These are phyloP conservation scores for Ditula angustiorana DNA, from an alignment of 2,888 invertebrate genomes.

Conservation along the genomic window DNA sequence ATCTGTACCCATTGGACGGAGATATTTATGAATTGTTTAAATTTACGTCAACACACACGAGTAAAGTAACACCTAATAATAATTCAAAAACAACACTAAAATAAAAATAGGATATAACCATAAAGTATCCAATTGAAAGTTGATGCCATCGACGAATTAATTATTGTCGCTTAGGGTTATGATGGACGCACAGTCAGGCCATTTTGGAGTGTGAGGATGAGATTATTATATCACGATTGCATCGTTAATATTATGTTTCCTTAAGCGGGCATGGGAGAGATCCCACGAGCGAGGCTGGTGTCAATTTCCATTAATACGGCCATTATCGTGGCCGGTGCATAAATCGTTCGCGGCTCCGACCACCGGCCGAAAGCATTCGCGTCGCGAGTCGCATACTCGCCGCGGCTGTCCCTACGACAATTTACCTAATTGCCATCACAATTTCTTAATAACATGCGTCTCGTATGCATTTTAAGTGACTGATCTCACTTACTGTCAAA, in stretches of 20 bases:
- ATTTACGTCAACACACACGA: slow-evolving; percentile 21
- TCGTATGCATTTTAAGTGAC: slow-evolving; percentile 22
- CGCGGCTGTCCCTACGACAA: slow-evolving; percentile 12
- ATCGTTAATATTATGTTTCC: slow-evolving; percentile 79
- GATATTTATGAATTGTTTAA: slow-evolving; percentile 15
- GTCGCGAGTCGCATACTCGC: not conserved
- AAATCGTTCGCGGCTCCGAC: slow-evolving; percentile 72
- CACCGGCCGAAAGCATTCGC: slow-evolving; percentile 45
- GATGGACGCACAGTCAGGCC: slow-evolving; percentile 61
- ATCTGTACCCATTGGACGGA: not conserved
- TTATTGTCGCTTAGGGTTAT: slow-evolving; percentile 62
- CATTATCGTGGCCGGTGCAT: slow-evolving; percentile 73
- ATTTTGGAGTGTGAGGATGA: slow-evolving; percentile 70
- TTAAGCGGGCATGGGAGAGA: slow-evolving; percentile 61
- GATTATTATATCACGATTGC: slow-evolving; percentile 76
- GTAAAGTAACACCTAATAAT: slow-evolving; percentile 38
- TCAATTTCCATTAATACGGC: slow-evolving; percentile 81
- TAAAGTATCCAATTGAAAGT: slow-evolving; percentile 52
- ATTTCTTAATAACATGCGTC: slow-evolving; percentile 13
- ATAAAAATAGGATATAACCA: slow-evolving; percentile 34
- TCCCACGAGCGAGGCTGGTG: slow-evolving; percentile 68
- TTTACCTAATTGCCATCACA: slow-evolving; percentile 19
- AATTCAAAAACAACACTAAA: slow-evolving; percentile 30
- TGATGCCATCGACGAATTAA: slow-evolving; percentile 61
- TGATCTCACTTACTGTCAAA: slow-evolving; percentile 1